phyloP scores from a whole-genome alignment of 1,140 invertebrate genomes.

The Maniola jurtina region DNA sequence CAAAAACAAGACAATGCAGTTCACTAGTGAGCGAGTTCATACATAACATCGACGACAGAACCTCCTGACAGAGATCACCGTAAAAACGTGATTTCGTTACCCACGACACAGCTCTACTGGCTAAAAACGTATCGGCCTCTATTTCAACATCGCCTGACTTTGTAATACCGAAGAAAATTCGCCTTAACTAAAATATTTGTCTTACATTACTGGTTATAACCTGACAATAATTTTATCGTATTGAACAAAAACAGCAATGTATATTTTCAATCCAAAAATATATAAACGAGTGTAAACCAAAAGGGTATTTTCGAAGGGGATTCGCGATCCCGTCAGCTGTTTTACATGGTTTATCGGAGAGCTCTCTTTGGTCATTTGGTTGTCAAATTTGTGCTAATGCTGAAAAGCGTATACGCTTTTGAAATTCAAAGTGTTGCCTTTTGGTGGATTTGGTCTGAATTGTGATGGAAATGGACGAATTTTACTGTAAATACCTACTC shows the following conservation, averaged over 20 bases:
- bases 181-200: background rate
- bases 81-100: conserved; percentile 12
- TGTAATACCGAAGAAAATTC: background rate
- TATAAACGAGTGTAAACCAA: no score
- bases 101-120: conserved; percentile 10
- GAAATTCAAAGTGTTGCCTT: conserved; percentile 15
- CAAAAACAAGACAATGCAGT: conserved; percentile 9
- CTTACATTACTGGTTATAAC: background rate
- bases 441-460: background rate
- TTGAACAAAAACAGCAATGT: background rate
- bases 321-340: conserved; percentile 8
- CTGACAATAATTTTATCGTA: background rate
- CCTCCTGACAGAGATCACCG: conserved; percentile 7
- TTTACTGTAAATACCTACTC: background rate
- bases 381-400: conserved; percentile 27
- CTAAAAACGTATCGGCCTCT: conserved; percentile 1
- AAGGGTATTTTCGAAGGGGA: background rate
- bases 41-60: conserved; percentile 6
- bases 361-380: conserved; percentile 25
- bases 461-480: background rate
- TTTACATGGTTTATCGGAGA: conserved; percentile 9
- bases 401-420: conserved; percentile 20
- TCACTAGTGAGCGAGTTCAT: conserved; percentile 5
- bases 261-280: background rate
- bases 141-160: background rate